Conservation (phyloP, 2,797 vertebrate genomes). For the Sarcophilus harrisii region DNA sequence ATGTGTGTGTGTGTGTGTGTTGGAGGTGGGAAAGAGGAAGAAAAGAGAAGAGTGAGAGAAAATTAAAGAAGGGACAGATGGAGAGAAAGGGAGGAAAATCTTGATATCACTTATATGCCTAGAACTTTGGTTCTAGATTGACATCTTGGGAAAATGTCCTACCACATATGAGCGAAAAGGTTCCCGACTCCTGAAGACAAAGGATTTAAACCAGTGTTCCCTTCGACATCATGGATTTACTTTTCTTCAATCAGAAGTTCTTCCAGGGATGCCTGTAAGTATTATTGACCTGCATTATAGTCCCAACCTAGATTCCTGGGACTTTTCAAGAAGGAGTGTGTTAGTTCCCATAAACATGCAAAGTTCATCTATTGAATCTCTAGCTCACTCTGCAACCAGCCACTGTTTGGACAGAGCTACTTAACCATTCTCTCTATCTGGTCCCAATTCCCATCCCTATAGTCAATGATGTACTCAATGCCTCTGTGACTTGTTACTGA, state of each 20-base stretch:
- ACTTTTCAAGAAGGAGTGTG: background rate
- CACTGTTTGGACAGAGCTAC: background rate
- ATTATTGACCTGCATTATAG: background rate
- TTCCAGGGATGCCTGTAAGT: slow-evolving; percentile 86
- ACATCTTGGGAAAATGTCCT: slow-evolving; percentile 89
- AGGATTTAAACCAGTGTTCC: slow-evolving; percentile 88
- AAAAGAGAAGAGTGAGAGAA: background rate
- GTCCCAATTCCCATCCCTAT: background rate
- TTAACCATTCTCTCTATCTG: background rate
- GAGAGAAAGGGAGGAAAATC: background rate
- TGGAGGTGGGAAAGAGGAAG: fast-evolving
- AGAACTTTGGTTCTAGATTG: slow-evolving; percentile 80
- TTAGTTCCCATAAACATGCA: background rate
- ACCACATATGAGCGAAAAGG: slow-evolving; percentile 88
- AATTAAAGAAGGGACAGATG: background rate
- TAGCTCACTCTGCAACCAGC: background rate
- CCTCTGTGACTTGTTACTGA: background rate
- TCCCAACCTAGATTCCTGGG: background rate
- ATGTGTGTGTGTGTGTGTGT: background rate
- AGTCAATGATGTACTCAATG: background rate
- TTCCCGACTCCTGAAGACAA: slow-evolving; percentile 85
- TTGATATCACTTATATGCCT: background rate
- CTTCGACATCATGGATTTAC: slow-evolving; percentile 83
- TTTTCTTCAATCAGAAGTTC: slow-evolving; percentile 85
- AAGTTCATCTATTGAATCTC: background rate